Percentiles rank a stretch among this genome's conserved stretches.
Evolutionary conservation across 2,888 invertebrate species (phyloP).

Genomic region (Nasonovia ribisnigri): DNA sequence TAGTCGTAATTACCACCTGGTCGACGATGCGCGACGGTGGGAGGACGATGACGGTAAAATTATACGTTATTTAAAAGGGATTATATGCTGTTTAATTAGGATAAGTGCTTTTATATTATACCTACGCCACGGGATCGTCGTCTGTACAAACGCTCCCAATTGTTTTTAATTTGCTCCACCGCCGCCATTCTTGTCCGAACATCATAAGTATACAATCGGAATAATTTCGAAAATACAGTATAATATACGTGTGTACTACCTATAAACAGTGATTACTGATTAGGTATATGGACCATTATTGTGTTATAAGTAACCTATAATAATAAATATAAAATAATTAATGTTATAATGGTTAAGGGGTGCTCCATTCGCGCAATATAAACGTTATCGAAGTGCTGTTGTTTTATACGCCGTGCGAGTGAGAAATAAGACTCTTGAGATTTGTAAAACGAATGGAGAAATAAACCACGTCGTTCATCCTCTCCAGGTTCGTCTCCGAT

Average conservation of each 20-base stretch:
- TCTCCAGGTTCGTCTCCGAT: background rate
- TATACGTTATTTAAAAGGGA: conserved; percentile 5
- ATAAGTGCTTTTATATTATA: conserved; percentile 7
- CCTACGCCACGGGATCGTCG: background rate
- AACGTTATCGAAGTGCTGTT: background rate
- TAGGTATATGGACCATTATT: background rate
- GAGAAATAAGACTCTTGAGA: rapidly evolving
- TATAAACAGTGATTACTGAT: background rate
- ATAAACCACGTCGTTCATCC: background rate
- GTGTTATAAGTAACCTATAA: background rate
- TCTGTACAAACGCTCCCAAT: background rate
- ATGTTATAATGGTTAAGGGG: too few relatives aligned
- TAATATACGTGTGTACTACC: background rate
- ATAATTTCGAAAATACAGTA: background rate
- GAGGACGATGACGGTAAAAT: background rate
- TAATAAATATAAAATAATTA: too few relatives aligned
- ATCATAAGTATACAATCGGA: background rate
- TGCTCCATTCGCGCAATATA: background rate
- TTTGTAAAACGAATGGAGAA: background rate
- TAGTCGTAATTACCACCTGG: background rate
- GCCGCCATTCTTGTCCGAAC: background rate
- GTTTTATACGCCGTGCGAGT: background rate
- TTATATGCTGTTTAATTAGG: background rate
- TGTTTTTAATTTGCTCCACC: background rate
- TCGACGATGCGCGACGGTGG: background rate